Conservation (phyloP, 2,797 vertebrate species). For the Etheostoma perlongum region DNA sequence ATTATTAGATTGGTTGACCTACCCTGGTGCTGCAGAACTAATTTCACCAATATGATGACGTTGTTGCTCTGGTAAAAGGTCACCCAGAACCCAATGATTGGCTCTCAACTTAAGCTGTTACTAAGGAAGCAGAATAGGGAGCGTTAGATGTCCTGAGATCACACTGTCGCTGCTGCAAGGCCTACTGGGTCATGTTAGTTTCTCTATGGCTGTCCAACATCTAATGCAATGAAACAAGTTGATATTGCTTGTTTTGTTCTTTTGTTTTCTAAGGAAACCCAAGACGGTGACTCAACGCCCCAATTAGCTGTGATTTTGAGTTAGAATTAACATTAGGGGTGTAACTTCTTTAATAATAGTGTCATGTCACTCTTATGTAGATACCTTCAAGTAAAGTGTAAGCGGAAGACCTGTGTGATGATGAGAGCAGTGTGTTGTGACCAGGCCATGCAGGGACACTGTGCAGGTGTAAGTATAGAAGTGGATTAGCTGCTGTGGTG, state of each 20-base stretch:
- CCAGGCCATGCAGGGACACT: background rate
- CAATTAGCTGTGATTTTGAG: too few relatives aligned
- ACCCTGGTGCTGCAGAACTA: constrained; percentile 48
- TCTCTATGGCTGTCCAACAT: background rate
- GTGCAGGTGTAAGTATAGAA: constrained; percentile 11
- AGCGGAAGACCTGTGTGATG: background rate
- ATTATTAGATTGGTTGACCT: constrained; percentile 47
- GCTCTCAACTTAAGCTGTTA: constrained; percentile 32
- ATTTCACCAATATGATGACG: constrained; percentile 54
- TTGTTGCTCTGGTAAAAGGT: constrained; percentile 52
- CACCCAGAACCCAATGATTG: constrained; percentile 48
- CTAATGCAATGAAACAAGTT: background rate
- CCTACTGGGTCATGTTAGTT: too few relatives aligned
- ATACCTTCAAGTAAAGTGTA: too few relatives aligned
- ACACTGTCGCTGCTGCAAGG: background rate
- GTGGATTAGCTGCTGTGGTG: constrained; percentile 22
- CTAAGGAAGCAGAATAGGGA: constrained; percentile 27
- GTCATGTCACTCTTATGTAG: too few relatives aligned
- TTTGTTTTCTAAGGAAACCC: too few relatives aligned
- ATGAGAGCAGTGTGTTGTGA: background rate
- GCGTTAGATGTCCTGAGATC: constrained; percentile 31
- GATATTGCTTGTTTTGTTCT: background rate
- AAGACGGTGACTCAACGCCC: too few relatives aligned
- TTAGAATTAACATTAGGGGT: too few relatives aligned
- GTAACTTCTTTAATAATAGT: too few relatives aligned